Conservation (phyloP, 2,113 vertebrate species). For the Bucco capensis region DNA sequence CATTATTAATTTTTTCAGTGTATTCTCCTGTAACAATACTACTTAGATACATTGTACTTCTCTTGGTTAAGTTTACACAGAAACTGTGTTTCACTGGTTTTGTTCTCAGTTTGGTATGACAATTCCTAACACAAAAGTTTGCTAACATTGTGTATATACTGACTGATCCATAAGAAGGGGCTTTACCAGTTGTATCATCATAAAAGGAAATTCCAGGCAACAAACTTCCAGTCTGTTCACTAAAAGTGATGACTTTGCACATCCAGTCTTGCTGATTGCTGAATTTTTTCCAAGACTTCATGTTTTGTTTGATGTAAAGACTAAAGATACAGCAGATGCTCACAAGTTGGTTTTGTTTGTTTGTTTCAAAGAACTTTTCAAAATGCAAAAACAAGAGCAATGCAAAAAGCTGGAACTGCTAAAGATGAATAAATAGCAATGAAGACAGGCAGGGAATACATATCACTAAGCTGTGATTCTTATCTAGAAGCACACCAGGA, state of each 20-base stretch:
- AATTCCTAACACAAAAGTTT: background rate
- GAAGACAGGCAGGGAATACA: background rate
- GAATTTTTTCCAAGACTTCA: too few species aligned
- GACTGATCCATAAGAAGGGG: background rate
- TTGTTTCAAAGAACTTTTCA: too few species aligned
- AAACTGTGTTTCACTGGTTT: background rate
- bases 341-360: too few species aligned
- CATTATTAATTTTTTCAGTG: background rate
- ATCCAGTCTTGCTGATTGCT: too few species aligned
- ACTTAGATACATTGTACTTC: background rate
- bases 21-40: background rate
- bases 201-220: background rate
- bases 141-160: background rate
- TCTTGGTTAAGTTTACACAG: background rate
- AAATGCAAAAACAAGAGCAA: too few species aligned
- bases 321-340: too few species aligned
- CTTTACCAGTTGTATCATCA: background rate
- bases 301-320: too few species aligned
- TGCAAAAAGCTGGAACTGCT: background rate
- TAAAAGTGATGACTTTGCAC: background rate
- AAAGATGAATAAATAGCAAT: background rate
- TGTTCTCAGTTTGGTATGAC: background rate
- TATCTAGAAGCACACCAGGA: background rate
- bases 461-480: background rate
- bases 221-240: background rate